Conservation (phyloP, 2,888 invertebrate species). For the Choristoneura rosaceana region DNA sequence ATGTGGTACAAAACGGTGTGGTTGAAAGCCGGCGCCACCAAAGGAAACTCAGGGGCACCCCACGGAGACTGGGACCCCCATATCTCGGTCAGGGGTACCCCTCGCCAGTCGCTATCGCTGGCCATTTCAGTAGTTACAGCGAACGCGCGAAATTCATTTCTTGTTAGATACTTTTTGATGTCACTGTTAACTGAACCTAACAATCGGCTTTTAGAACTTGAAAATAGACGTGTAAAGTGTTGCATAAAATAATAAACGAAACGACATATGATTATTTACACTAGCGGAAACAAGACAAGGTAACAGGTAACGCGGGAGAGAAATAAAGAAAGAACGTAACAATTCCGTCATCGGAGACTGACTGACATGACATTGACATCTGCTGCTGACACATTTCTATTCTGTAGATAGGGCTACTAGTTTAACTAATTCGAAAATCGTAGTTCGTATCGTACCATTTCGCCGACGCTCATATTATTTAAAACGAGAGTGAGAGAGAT, state of each 20-base stretch:
- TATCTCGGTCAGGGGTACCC: constrained; percentile 72
- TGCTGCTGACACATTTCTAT: too few species aligned
- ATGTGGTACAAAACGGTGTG: constrained; percentile 90
- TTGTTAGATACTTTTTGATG: neutral
- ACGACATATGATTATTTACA: neutral
- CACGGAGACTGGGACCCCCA: constrained; percentile 75
- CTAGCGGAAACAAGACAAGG: neutral
- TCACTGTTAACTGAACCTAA: neutral
- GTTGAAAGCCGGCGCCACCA: constrained; percentile 85
- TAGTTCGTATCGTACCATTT: too few species aligned
- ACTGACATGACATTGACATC: neutral
- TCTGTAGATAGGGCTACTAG: too few species aligned
- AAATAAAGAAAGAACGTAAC: neutral
- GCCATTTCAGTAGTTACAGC: constrained; percentile 48
- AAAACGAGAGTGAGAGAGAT: too few species aligned
- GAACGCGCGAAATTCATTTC: constrained; percentile 41
- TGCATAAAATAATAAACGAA: neutral
- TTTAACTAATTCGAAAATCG: too few species aligned
- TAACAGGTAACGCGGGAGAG: neutral
- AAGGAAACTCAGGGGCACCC: constrained; percentile 80
- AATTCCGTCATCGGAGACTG: too few species aligned
- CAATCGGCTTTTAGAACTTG: neutral
- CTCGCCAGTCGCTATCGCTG: constrained; percentile 62
- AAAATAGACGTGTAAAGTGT: neutral
- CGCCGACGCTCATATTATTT: too few species aligned